Conservation (phyloP, 2,113 vertebrate genomes). For the Anhinga anhinga region DNA sequence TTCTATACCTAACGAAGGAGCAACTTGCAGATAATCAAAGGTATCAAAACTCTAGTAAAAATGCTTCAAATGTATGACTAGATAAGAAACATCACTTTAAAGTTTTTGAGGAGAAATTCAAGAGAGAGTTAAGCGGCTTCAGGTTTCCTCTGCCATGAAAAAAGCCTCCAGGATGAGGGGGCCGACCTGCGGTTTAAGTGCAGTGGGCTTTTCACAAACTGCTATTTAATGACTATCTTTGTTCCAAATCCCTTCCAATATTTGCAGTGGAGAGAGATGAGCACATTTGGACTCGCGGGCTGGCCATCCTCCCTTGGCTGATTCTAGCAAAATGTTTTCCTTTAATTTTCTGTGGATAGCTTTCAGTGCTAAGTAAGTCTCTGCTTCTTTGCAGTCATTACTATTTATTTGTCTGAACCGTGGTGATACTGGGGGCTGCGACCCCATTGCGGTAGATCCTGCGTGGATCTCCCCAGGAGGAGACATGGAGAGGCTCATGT, state of each 20-base stretch:
- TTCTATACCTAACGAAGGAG: background rate
- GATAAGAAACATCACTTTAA: background rate
- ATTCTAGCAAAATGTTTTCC: background rate
- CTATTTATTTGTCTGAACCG: background rate
- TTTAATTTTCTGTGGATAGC: constrained; percentile 2
- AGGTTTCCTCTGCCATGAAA: background rate
- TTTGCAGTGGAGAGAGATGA: constrained; percentile 3
- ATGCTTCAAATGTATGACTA: background rate
- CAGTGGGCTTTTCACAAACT: background rate
- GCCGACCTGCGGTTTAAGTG: background rate
- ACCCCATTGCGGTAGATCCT: background rate
- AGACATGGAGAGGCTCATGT: background rate
- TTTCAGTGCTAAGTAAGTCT: background rate
- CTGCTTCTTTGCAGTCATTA: background rate
- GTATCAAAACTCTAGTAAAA: background rate
- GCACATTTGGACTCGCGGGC: background rate
- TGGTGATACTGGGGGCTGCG: accelerated
- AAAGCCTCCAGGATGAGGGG: background rate
- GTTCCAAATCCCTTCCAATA: constrained; percentile 18
- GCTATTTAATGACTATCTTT: background rate
- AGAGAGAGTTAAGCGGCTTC: background rate
- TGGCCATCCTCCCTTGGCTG: background rate
- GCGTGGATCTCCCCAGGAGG: background rate
- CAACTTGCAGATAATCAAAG: background rate
- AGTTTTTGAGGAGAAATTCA: background rate